Evolutionary conservation across 2,113 vertebrate genomes (phyloP), one percentile per base, ranked within the genome.

Genomic region (Bubo bubo): DNA sequence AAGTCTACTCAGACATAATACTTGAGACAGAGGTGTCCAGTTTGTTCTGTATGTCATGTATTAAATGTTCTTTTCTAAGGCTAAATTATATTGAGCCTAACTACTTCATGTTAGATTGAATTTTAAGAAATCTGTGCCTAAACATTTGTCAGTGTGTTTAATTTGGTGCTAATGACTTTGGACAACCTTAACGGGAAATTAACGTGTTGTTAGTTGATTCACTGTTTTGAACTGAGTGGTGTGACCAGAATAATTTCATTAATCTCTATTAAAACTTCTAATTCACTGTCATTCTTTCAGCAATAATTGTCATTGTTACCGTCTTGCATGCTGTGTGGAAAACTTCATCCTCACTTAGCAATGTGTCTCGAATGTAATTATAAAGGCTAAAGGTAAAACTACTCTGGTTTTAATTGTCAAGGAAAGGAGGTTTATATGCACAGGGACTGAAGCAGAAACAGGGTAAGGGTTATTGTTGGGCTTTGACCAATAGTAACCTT

Each of bases 401-500:
- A 32, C 28, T 59, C 45, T 63, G 63, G 4, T 89, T 63, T 56
- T 81, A 93, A 52, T 74, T 60, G 86, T 84, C 76, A 66, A 47
- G 76, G 39, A 89, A 81, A 91, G 58, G 62, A 96, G 79, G 41
- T 82, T 95, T 95, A 67, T 60, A 0, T 30, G 90, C 49, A 2
- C 16, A 27, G 80, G 30, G 81, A 30, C 50, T 72, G 75, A 43
- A n/a, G 85, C 58, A 41, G 80, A 93, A 92, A 59, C 67, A 86
- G 86, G 74, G 16, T 85, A 47, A 90, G 95, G 98, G 98, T 98
- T 98, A 98, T 95, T 98, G 5, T 87, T 98, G 98, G 97, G 79
- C 95, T 98, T 97, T 98, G 98, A 98, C 98, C 98, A 91, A 19
- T 59, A 98, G 97, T 98, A 98, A 99, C 98, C 98, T 96, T 86